Percentiles rank a stretch among this genome's conserved stretches.
phyloP scores from a whole-genome alignment of 2,113 vertebrate species.

The Corythornis madagascariensis region DNA sequence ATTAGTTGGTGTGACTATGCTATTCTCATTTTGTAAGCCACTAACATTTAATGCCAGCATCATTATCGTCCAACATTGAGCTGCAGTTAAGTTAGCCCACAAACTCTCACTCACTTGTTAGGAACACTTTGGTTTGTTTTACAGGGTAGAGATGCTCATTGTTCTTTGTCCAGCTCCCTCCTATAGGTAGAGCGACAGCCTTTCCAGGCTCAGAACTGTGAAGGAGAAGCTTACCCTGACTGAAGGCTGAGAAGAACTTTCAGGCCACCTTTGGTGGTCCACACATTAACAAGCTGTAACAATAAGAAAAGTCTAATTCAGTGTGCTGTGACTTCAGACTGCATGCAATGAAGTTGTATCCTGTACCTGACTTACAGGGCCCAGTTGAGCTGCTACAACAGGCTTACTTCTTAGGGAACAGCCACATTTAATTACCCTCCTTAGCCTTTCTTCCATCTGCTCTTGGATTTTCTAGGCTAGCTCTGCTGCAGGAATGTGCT shows the following conservation, averaged over 20 bases:
- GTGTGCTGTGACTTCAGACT: neutral
- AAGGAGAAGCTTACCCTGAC: neutral
- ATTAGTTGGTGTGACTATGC: neutral
- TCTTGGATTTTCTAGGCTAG: constrained; percentile 26
- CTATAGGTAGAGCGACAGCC: neutral
- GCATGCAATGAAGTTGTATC: neutral
- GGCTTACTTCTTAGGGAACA: neutral
- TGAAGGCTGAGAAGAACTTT: neutral
- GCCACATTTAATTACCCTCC: constrained; percentile 12
- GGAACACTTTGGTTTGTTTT: neutral
- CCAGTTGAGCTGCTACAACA: neutral
- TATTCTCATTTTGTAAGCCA: neutral
- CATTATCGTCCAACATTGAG: neutral
- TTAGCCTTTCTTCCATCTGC: constrained; percentile 33
- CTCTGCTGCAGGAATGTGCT: constrained; percentile 36
- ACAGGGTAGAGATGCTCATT: neutral
- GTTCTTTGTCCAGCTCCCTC: neutral
- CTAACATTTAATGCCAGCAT: neutral
- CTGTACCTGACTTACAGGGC: neutral
- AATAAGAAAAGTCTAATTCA: neutral
- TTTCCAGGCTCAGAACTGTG: neutral
- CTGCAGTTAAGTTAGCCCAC: neutral
- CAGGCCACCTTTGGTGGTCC: neutral
- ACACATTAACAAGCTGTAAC: neutral
- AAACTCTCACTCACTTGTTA: neutral